Evolutionary conservation across 2,888 invertebrate species (phyloP), one percentile per base, ranked within the genome.

Genomic region (Pachymerium ferrugineum): DNA sequence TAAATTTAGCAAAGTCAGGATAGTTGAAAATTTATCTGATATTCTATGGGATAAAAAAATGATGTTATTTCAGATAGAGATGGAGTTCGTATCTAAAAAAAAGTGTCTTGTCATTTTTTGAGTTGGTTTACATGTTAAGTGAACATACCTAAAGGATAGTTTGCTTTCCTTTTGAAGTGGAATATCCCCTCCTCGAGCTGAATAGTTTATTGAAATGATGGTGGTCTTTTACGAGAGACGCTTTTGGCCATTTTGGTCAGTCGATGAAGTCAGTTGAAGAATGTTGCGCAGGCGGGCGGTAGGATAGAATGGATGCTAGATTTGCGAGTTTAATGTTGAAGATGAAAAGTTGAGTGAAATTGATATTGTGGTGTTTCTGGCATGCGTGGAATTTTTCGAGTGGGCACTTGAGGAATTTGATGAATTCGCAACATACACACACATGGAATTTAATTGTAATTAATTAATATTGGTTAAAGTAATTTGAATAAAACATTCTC

Each of bases 401-500:
- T 62, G 62, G 62, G 62, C 62, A 62, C 62, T 62, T 62, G 62
- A 62, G 28, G 62, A 62, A 62, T 62, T 62, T 62, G 62, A 62
- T 62, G 62, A 62, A 62, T 62, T 62, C 28, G 12, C 54, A 54
- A 38, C 38, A 38, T 16, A 54, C 22, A 22, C 28, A 28, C 62
- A 62, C 62, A n/a, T 28, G 28, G 62, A 62, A 62, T 62, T 62
- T 62, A 62, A 62, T 62, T 62, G 5, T 62, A 62, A 62, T 62
- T 62, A 62, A 62, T 62, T 62, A 62, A 62, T 62, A 62, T 62
- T 62, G 62, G 62, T 62, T 62, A 62, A 62, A 62, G 62, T 62
- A 62, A 62, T 62, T 62, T 62, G 62, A 62, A 62, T 62, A 62
- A 62, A 62, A 62, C 62, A 62, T 28, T 62, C 62, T 14, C 62